Conservation (phyloP, 2,113 vertebrate species). For the Ariopsis seemanni region DNA sequence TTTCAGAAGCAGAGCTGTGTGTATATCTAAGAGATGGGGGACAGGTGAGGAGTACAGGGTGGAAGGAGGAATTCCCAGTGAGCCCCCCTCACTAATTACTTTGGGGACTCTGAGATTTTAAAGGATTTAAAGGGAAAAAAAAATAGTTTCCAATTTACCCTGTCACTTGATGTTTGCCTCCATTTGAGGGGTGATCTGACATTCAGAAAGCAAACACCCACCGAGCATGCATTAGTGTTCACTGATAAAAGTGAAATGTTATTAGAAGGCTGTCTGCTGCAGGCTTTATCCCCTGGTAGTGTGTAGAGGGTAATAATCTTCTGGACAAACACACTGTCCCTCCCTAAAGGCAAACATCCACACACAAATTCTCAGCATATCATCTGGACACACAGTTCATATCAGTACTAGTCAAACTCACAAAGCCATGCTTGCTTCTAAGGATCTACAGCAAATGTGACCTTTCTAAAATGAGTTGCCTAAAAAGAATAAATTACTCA, state of each 20-base stretch:
- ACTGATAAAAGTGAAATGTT: conserved; percentile 76
- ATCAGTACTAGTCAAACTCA: background rate
- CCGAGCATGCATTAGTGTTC: conserved; percentile 67
- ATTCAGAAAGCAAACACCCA: conserved; percentile 68
- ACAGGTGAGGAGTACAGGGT: conserved; percentile 40
- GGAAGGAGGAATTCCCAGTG: conserved; percentile 62
- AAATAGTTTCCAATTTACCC: conserved; percentile 76
- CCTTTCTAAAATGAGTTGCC: conserved; percentile 31
- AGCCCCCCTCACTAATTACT: conserved; percentile 77
- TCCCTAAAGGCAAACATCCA: conserved; percentile 45
- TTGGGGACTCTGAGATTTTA: conserved; percentile 80
- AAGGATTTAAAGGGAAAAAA: conserved; percentile 72
- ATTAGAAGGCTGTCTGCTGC: conserved; percentile 69
- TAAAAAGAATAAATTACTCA: conserved; percentile 48
- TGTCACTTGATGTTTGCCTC: conserved; percentile 77
- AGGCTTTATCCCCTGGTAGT: conserved; percentile 65
- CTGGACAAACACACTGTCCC: conserved; percentile 70
- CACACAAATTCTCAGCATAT: background rate
- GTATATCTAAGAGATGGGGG: conserved; percentile 11
- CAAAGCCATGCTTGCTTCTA: conserved; percentile 1
- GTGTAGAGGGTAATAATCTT: conserved; percentile 71
- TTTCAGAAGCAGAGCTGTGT: conserved; percentile 2
- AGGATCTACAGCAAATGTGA: conserved; percentile 30
- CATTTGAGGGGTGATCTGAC: conserved; percentile 61
- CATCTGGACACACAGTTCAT: conserved; percentile 1